phyloP scores from a whole-genome alignment of 2,113 vertebrate species.

The Columba livia region DNA sequence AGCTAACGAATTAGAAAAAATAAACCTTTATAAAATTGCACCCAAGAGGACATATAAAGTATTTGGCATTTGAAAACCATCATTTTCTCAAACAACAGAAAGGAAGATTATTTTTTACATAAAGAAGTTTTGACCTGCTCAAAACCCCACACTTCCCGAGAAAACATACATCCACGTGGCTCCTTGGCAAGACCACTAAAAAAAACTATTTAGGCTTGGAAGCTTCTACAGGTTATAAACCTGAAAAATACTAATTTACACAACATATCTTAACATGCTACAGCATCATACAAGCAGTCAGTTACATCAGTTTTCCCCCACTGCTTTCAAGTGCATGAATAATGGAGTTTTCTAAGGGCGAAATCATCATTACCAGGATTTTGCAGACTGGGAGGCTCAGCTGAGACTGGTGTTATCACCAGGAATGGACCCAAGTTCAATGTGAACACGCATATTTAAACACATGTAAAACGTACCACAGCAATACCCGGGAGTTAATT shows the following conservation, averaged over 20 bases:
- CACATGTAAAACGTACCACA: not conserved
- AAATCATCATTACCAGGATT: not conserved
- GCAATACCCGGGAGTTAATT: not conserved
- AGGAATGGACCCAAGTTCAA: not conserved
- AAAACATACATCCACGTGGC: not conserved
- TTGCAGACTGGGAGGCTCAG: rapidly evolving
- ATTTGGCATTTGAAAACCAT: not conserved
- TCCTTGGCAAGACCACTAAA: not conserved
- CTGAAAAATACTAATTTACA: not conserved
- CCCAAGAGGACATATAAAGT: not conserved
- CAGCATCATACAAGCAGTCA: not conserved
- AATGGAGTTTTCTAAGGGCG: not conserved
- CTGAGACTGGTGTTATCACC: not conserved
- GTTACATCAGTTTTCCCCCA: not conserved
- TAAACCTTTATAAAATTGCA: not conserved
- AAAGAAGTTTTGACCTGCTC: not conserved
- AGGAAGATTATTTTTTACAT: not conserved
- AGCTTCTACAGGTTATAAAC: not conserved
- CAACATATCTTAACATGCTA: not conserved
- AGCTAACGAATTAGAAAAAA: not conserved
- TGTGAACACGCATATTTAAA: not conserved
- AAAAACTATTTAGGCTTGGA: not conserved
- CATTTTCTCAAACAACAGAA: not conserved
- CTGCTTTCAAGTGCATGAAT: rapidly evolving
- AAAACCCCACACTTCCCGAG: rapidly evolving